Evolutionary conservation across 2,888 invertebrate species (phyloP).

Genomic region (Pachydiplax longipennis): DNA sequence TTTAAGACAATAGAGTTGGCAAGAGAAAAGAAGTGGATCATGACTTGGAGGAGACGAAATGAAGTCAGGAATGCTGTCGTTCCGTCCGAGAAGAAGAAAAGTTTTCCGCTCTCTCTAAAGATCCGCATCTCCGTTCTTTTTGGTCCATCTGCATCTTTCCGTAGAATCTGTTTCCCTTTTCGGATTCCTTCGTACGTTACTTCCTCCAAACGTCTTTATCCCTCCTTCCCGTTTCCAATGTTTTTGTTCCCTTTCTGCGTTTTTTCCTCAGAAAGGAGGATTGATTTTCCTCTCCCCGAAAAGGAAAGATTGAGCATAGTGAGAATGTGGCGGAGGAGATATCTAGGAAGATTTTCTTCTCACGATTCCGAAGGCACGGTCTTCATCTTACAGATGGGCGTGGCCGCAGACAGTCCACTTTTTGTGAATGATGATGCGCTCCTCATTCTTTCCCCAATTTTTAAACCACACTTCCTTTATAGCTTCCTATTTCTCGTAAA

Average conservation of each 20-base stretch:
- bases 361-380: too few species aligned
- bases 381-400: background rate
- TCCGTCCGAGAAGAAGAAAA: background rate
- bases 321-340: background rate
- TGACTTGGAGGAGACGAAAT: background rate
- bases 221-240: background rate
- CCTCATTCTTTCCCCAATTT: background rate
- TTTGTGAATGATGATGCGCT: constrained; percentile 40
- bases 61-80: background rate
- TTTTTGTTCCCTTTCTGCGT: background rate
- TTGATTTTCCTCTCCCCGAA: background rate
- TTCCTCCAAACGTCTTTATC: background rate
- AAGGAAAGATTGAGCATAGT: background rate
- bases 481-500: too few species aligned
- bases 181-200: background rate
- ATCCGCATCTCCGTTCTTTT: background rate
- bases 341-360: background rate
- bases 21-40: background rate
- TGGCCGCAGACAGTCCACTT: background rate
- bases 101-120: background rate
- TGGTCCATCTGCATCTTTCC: background rate
- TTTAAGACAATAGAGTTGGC: background rate
- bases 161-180: background rate
- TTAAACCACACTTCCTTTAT: background rate
- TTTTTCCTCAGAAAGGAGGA: background rate